Conservation (phyloP, 2,113 vertebrate species). For the Sinocyclocheilus maitianheensis region DNA sequence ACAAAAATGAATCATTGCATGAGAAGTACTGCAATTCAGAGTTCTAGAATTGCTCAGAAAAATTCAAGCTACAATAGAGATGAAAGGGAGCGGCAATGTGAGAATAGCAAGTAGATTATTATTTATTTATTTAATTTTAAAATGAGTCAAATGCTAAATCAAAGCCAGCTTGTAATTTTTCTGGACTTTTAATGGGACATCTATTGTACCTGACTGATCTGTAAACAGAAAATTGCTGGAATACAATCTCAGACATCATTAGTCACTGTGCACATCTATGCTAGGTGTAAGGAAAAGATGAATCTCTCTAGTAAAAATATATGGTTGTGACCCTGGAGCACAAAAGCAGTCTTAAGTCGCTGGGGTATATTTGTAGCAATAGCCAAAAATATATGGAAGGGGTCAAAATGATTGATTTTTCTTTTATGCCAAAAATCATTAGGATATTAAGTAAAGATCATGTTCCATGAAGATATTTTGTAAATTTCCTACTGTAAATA, state of each 20-base stretch:
- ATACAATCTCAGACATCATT: slow-evolving; percentile 3
- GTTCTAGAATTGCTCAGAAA: neutral
- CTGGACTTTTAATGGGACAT: neutral
- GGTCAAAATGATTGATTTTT: too few species aligned
- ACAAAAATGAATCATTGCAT: neutral
- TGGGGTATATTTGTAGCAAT: too few species aligned
- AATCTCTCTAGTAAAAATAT: neutral
- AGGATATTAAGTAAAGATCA: too few species aligned
- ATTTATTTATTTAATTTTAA: neutral
- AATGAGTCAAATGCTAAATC: neutral
- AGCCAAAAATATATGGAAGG: too few species aligned
- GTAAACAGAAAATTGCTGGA: neutral
- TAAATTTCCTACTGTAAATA: too few species aligned
- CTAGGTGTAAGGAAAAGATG: neutral
- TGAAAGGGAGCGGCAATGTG: neutral
- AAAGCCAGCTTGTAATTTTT: neutral
- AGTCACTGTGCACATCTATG: neutral
- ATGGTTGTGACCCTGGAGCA: neutral
- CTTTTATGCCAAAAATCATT: too few species aligned
- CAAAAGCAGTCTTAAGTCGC: too few species aligned
- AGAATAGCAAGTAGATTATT: neutral
- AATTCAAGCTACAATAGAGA: neutral
- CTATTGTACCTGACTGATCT: neutral
- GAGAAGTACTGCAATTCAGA: neutral
- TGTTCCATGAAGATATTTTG: too few species aligned